Base-by-base conservation (phyloP, 2,113 vertebrate species). In the Dicerorhinus sumatrensis region DNA sequence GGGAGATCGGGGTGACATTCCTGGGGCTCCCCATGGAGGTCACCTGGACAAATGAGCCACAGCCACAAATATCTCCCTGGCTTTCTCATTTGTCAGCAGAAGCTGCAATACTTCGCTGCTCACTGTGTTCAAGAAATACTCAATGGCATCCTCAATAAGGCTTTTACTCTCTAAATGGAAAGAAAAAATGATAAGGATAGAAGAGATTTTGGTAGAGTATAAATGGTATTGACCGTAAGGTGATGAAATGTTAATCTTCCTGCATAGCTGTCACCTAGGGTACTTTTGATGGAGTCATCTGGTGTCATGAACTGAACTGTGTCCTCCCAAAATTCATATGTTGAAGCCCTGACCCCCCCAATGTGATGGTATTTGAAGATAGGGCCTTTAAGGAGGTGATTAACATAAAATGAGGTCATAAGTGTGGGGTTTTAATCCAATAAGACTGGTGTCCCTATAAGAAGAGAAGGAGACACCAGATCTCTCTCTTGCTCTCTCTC, bases 21-120 rank as follows among this genome's bases (percentile, higher is more conserved):
- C 51, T 13, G 51, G 51, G 51, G 11, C 51, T 14, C 51, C 51
- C 8, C 12, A 3, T 54, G 51, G 51, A 54, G 51, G 51, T 54
- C 51, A 54, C 51, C 51, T 54, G 12, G 51, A 54, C 51, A 94
- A 12, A 0, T 1, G 1, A 1, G n/a, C 54, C 23, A 33, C 39
- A 3, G 17, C 1, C 16, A 89, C 8, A 0, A 94, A 54, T 25
- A 0, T 25, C 27, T 89, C 51, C 13, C 95, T 91, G 70, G 39
- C 20, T 6, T 1, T 12, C 3, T 14, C 51, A 54, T 75, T 2
- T 1, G 23, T 21, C 62, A 82, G 51, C 76, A 89, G 48, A 33
- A 2, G 0, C 0, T 51, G 8, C 33, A 85, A n/a, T 0, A 54
- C 8, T 2, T 56, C 36, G 7, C 0, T 5, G 8, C 1, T 36